Evolutionary conservation across 2,113 vertebrate species (phyloP).

Genomic region (Myiagra hebetior): DNA sequence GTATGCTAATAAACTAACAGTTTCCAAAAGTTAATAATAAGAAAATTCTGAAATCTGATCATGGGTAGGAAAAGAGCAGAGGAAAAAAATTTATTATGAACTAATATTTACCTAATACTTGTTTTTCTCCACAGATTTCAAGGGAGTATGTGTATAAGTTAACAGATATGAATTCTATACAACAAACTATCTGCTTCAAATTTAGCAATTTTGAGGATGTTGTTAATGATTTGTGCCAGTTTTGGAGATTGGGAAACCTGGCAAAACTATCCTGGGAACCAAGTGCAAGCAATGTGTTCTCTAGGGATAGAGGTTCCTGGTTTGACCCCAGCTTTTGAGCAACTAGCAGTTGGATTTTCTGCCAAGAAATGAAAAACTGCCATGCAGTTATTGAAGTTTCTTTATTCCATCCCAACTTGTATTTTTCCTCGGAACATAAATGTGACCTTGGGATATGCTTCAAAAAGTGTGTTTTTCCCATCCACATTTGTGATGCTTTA

Average conservation of each 20-base stretch:
- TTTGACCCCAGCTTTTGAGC: constrained; percentile 28
- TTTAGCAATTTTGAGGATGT: not conserved
- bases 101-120: not conserved
- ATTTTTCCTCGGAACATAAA: not conserved
- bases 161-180: not conserved
- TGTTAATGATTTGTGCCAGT: not conserved
- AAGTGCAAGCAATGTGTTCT: not conserved
- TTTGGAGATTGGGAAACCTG: constrained; percentile 5
- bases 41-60: not conserved
- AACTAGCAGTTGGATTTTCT: not conserved
- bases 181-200: not conserved
- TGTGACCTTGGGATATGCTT: not conserved
- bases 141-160: not conserved
- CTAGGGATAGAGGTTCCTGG: not conserved
- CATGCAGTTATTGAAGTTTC: not conserved
- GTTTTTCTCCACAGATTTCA: not conserved
- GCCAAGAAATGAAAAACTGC: constrained; percentile 31
- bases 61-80: not conserved
- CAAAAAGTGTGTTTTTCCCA: not conserved
- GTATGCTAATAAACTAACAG: not conserved
- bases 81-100: not conserved
- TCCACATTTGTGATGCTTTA: not conserved
- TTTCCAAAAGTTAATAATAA: not conserved
- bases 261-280: constrained; percentile 37
- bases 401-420: not conserved